Base-by-base conservation (phyloP, 2,888 invertebrate species). In the Nysson spinosus region DNA sequence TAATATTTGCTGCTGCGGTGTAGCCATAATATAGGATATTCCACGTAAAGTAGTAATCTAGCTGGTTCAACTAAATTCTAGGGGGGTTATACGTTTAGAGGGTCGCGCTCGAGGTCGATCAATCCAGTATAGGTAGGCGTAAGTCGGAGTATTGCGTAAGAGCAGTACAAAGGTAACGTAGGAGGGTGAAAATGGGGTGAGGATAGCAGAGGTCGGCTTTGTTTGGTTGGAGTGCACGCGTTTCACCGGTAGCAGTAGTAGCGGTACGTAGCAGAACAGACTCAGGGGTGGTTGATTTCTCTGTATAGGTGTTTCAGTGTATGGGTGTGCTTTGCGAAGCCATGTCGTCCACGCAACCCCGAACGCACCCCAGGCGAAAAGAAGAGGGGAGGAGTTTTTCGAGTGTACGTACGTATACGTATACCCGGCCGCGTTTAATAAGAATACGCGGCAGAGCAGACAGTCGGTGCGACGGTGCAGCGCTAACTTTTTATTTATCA, bases 401-500 rank as follows among this genome's bases (percentile, higher is more conserved):
- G 37, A 72, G 60, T 57, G 32, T 42, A 49, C 28, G 40, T 19
- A 28, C 22, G 47, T 11, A 24, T 16, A 44, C 64, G 51, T 61
- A 55, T 52, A 64, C 56, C 61, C 24, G 16, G n/a, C n/a, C 47
- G 64, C 69, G 68, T 64, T 66, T 61, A 79, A 79, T 80, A 80
- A 78, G 79, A 80, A 80, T 79, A 72, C 72, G 70, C 67, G 71
- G 37, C 54, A 52, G 63, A 72, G 77, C 73, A 77, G 78, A 78
- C 79, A 73, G 69, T 69, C 75, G 65, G 68, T 67, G 65, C 56
- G 51, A 69, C 50, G 56, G 67, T 62, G 69, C 65, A 67, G 76
- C 69, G 76, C 77, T 81, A 82, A 84, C 84, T 72, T 85, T 85
- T 85, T 85, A 85, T 85, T 85, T 84, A 84, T 84, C 83, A 83